phyloP scores from a whole-genome alignment of 2,888 invertebrate species.

The Copidosoma aretas region DNA sequence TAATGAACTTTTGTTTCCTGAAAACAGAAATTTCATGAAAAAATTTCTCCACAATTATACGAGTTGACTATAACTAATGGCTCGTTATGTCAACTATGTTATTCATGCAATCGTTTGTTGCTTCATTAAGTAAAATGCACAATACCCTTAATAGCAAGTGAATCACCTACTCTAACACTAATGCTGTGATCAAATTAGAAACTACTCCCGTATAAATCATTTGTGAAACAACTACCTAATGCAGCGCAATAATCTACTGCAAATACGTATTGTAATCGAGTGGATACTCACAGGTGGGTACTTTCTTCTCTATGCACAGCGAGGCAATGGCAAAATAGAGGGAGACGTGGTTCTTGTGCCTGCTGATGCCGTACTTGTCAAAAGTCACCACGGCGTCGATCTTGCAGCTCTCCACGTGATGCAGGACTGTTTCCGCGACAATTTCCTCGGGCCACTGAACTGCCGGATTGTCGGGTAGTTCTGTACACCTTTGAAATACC shows the following conservation, averaged over 20 bases:
- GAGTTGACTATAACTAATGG: too few species aligned
- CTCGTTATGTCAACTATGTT: too few species aligned
- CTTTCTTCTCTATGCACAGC: slow-evolving; percentile 76
- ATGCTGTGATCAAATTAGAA: too few species aligned
- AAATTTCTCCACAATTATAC: background rate
- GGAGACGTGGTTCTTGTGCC: slow-evolving; percentile 90
- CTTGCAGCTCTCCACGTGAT: slow-evolving; percentile 75
- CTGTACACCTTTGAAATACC: slow-evolving; percentile 68
- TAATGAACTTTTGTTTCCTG: slow-evolving; percentile 11
- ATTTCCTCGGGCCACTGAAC: slow-evolving; percentile 77
- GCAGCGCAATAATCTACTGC: too few species aligned
- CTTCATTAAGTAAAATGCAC: too few species aligned
- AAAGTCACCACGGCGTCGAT: slow-evolving; percentile 91
- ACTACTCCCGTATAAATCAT: too few species aligned
- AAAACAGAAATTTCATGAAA: slow-evolving; percentile 10
- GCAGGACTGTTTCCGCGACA: slow-evolving; percentile 70
- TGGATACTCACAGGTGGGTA: slow-evolving; percentile 72
- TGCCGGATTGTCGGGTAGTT: slow-evolving; percentile 79
- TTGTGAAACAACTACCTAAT: too few species aligned
- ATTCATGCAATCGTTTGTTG: too few species aligned
- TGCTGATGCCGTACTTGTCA: slow-evolving; percentile 91
- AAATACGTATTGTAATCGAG: too few species aligned
- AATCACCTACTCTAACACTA: too few species aligned
- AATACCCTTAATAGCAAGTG: too few species aligned
- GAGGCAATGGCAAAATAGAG: slow-evolving; percentile 83